These are phyloP conservation scores for Agrochola lota DNA, from an alignment of 2,888 invertebrate genomes.

Conservation along the genomic window DNA sequence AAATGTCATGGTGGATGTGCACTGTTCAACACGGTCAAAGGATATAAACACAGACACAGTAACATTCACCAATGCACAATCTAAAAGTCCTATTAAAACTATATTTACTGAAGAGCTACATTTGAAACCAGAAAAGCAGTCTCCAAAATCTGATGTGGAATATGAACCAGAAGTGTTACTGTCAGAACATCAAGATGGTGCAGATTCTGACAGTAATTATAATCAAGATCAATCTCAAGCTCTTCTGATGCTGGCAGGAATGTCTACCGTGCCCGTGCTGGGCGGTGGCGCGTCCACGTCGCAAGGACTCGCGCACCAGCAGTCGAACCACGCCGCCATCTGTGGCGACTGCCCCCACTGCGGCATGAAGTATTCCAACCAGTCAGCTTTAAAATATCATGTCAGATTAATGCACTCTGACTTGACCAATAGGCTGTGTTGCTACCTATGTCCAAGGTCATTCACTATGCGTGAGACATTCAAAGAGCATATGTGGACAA, in stretches of 20 bases:
- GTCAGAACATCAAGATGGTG: conserved; percentile 86
- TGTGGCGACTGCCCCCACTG: conserved; percentile 93
- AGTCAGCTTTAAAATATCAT: conserved; percentile 93
- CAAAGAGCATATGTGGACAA: conserved; percentile 93
- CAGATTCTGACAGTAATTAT: conserved; percentile 81
- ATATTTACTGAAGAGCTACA: conserved; percentile 76
- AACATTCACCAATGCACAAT: conserved; percentile 74
- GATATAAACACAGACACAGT: conserved; percentile 79
- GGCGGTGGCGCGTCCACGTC: conserved; percentile 84
- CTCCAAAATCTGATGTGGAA: conserved; percentile 86
- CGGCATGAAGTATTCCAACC: conserved; percentile 92
- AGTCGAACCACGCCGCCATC: conserved; percentile 88
- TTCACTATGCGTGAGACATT: conserved; percentile 92
- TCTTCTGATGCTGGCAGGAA: conserved; percentile 82
- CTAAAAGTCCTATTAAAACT: conserved; percentile 83
- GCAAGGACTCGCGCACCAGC: conserved; percentile 82
- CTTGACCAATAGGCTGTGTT: conserved; percentile 92
- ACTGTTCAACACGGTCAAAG: conserved; percentile 77
- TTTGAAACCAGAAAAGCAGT: conserved; percentile 86
- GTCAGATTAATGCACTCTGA: conserved; percentile 93
- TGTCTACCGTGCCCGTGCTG: conserved; percentile 81
- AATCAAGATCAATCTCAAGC: conserved; percentile 85
- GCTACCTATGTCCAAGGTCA: conserved; percentile 93
- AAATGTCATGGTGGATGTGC: conserved; percentile 76
- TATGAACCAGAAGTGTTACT: conserved; percentile 88